Conservation (phyloP, 2,797 vertebrate genomes). For the Dermochelys coriacea region DNA sequence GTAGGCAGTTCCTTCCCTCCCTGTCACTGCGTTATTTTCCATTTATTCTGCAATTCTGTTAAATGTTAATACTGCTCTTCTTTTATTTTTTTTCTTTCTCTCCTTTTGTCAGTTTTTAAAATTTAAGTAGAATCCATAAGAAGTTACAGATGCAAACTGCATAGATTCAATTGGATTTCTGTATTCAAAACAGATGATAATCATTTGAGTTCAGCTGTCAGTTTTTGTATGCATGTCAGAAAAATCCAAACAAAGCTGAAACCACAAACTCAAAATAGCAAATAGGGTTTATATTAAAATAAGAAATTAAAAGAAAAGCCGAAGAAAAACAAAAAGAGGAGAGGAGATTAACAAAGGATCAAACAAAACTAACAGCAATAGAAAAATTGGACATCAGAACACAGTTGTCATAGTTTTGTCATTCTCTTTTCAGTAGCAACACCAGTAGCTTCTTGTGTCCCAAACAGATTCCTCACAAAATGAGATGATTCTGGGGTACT, state of each 20-base stretch:
- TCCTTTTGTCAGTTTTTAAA: background rate
- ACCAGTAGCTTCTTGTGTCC: background rate
- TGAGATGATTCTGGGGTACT: background rate
- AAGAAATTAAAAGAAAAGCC: background rate
- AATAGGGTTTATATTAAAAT: background rate
- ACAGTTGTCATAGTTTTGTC: background rate
- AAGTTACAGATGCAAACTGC: background rate
- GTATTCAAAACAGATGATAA: background rate
- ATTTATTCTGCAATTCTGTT: background rate
- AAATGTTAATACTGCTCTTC: background rate
- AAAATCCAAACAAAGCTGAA: background rate
- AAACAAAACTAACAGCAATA: slow-evolving; percentile 1
- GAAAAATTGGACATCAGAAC: background rate
- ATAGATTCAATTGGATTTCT: background rate
- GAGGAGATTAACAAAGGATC: background rate
- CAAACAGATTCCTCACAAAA: background rate
- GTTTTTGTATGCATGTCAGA: background rate
- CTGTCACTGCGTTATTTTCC: background rate
- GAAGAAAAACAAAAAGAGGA: background rate
- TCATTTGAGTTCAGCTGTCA: background rate
- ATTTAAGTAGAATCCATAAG: background rate
- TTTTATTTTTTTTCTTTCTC: background rate
- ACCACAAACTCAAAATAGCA: background rate
- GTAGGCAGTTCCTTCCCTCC: background rate
- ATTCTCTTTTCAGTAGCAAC: background rate